A percentile compares a stretch with the other conserved stretches of the same genome.
Conservation (phyloP, 2,113 vertebrate genomes). For the Limnothrissa miodon region DNA sequence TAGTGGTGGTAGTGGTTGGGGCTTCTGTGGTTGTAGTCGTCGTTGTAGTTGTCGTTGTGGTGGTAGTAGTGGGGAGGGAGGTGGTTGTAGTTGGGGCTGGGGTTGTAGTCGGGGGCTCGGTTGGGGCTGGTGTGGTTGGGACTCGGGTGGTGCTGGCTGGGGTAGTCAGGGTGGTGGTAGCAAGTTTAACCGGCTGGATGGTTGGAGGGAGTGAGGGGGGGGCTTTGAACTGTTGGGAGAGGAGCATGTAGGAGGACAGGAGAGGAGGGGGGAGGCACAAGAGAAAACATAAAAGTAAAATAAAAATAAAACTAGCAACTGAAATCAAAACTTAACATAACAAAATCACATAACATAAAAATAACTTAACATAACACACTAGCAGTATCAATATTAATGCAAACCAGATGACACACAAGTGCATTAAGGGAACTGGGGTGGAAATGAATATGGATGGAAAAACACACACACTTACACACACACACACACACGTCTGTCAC, state of each 20-base stretch:
- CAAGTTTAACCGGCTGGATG: background rate
- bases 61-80: constrained; percentile 41
- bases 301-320: constrained; percentile 32
- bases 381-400: background rate
- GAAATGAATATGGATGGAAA: constrained; percentile 7
- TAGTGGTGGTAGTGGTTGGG: background rate
- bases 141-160: constrained; percentile 28
- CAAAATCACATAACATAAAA: background rate
- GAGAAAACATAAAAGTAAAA: constrained; percentile 44
- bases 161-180: constrained; percentile 28
- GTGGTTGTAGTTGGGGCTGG: constrained; percentile 51
- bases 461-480: background rate
- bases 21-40: constrained; percentile 24
- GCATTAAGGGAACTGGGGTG: constrained; percentile 25
- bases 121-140: background rate
- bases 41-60: background rate
- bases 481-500: background rate
- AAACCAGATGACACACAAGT: constrained; percentile 9
- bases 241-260: too few species aligned
- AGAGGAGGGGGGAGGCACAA: constrained; percentile 42
- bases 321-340: constrained; percentile 18
- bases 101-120: constrained; percentile 24
- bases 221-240: constrained; percentile 66
- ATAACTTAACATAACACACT: background rate
- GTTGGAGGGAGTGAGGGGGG: constrained; percentile 66